Conservation (phyloP, 2,888 invertebrate genomes). For the Apantesis nais region DNA sequence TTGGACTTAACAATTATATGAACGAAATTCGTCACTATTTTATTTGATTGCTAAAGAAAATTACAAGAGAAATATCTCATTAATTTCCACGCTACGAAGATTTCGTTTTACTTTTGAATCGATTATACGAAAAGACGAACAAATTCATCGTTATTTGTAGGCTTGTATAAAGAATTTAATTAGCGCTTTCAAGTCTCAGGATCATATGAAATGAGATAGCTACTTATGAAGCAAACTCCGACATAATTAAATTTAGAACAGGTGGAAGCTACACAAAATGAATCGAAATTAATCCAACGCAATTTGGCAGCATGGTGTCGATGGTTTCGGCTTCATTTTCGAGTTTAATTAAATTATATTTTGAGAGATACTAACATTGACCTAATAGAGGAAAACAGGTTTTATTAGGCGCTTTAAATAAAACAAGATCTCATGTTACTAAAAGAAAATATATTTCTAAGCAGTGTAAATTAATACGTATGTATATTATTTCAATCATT, state of each 20-base stretch:
- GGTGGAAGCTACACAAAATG: constrained; percentile 76
- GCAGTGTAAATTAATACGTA: not conserved
- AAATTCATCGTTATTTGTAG: constrained; percentile 43
- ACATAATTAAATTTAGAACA: constrained; percentile 81
- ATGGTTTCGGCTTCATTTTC: constrained; percentile 66
- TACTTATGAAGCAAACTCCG: constrained; percentile 73
- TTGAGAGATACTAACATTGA: constrained; percentile 50
- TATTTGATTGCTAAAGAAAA: constrained; percentile 12
- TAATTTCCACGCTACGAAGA: constrained; percentile 16
- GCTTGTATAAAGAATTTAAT: constrained; percentile 70
- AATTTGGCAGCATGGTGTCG: constrained; percentile 71
- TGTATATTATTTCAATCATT: not conserved
- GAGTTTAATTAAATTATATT: constrained; percentile 73
- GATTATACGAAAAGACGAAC: constrained; percentile 24
- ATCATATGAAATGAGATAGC: constrained; percentile 76
- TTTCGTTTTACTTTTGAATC: constrained; percentile 20
- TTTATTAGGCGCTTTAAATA: constrained; percentile 31
- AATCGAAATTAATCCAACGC: constrained; percentile 81
- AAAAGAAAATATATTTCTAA: not conserved
- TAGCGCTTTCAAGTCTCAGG: constrained; percentile 57
- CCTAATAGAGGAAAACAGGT: constrained; percentile 34
- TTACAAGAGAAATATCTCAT: constrained; percentile 29
- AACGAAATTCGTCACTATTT: constrained; percentile 20
- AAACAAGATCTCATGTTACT: not conserved
- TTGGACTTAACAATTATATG: constrained; percentile 8